A percentile compares a stretch with the other conserved stretches of the same genome.
Conservation (phyloP, 2,113 vertebrate genomes). For the Mormyrus lacerda region DNA sequence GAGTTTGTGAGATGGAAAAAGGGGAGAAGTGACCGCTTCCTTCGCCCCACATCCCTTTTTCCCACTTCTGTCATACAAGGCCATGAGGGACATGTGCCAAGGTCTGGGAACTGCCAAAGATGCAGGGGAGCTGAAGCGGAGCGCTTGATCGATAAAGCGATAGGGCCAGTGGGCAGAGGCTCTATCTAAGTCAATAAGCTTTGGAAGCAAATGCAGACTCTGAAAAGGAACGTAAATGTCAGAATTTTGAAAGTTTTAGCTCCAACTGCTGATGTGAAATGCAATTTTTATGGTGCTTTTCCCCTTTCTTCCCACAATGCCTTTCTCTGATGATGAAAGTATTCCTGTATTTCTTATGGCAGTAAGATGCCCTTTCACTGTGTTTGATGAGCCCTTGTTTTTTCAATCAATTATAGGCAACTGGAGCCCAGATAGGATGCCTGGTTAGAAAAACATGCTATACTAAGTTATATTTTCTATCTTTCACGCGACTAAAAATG, state of each 20-base stretch:
- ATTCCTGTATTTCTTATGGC: neutral
- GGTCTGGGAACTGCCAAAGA: neutral
- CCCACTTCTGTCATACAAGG: neutral
- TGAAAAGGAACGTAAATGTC: conserved; percentile 7
- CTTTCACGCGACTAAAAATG: neutral
- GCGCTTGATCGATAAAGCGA: conserved; percentile 20
- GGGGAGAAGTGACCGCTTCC: neutral
- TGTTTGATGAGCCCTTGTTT: neutral
- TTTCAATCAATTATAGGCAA: neutral
- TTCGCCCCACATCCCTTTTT: neutral
- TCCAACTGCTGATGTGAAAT: neutral
- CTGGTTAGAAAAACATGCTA: neutral
- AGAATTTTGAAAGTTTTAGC: conserved; percentile 3
- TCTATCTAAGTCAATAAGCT: conserved; percentile 17
- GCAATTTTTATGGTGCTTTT: neutral
- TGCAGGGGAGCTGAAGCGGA: conserved; percentile 9
- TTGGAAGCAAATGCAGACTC: conserved; percentile 7
- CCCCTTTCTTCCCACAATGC: neutral
- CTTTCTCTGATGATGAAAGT: neutral
- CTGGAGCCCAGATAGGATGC: neutral
- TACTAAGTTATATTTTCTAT: neutral
- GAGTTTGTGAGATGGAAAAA: neutral
- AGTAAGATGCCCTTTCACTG: neutral
- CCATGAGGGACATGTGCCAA: neutral
- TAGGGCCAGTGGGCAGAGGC: conserved; percentile 9